Percentiles rank a stretch among this genome's conserved stretches.
Evolutionary conservation across 2,113 vertebrate species (phyloP).

Genomic region (Spea bombifrons): DNA sequence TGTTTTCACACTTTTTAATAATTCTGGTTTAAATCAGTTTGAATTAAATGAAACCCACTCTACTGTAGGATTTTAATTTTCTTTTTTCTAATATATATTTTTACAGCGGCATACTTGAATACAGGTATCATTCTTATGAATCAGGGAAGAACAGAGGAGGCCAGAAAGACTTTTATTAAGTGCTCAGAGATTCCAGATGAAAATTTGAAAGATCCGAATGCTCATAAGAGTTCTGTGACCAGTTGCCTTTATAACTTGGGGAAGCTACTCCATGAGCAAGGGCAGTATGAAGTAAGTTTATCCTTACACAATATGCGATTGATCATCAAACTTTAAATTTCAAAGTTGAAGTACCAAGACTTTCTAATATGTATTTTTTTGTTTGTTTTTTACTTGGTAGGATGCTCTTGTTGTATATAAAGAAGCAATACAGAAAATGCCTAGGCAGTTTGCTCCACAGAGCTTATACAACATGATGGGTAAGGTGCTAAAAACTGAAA

Average conservation of each 20-base stretch:
- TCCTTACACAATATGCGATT: not conserved
- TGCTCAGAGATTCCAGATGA: conserved; percentile 97
- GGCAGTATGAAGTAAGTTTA: conserved; percentile 83
- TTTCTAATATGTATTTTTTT: conserved; percentile 2
- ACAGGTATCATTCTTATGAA: conserved; percentile 98
- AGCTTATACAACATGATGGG: conserved; percentile 99
- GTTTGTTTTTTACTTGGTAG: conserved; percentile 61
- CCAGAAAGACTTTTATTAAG: conserved; percentile 87
- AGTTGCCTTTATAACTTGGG: conserved; percentile 98
- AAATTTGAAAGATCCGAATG: conserved; percentile 96
- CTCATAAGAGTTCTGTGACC: conserved; percentile 96
- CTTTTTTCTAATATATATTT: not conserved
- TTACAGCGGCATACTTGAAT: conserved; percentile 95
- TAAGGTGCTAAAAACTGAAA: conserved; percentile 62
- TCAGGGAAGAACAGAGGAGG: conserved; percentile 88
- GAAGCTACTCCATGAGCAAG: conserved; percentile 95
- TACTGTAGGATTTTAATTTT: not conserved
- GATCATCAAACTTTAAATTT: not conserved
- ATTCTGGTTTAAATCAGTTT: not conserved
- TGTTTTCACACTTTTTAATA: not conserved
- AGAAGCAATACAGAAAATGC: conserved; percentile 98
- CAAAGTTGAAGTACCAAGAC: not conserved
- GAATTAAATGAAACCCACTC: too few species aligned
- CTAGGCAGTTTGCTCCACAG: conserved; percentile 93
- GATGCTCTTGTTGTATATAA: conserved; percentile 91